Evolutionary conservation across 2,888 invertebrate species (phyloP), one percentile per base, ranked within the genome.

Genomic region (Halictus ligatus): DNA sequence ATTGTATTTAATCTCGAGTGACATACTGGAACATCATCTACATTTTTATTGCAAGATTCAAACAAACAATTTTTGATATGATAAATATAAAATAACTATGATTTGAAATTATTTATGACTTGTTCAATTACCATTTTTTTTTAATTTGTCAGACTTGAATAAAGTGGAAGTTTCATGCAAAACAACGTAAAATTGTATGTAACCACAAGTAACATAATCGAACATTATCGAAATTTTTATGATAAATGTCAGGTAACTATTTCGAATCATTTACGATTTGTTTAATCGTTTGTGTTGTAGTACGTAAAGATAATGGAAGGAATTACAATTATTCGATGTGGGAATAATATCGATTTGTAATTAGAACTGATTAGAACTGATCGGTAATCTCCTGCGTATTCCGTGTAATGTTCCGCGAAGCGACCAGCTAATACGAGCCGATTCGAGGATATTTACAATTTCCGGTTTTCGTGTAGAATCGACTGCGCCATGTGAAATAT

Each of bases 391-490:
- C 29, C 73, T n/a, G 0, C 54, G 35, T 58, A 4, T 54, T 29
- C 58, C 54, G 40, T 50, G 15, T 48, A 64, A 69, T 69, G 40
- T 46, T 8, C 60, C n/a, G 21, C 13, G 15, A 25, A 79, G 43
- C 71, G 29, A 25, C 18, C 46, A 58, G 15, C 21, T 25, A 21
- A 58, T 46, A 67, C 58, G 29, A 40, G 12, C 25, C 58, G 12
- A 25, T 43, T 69, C 46, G 58, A 54, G 54, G 43, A 48, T 54
- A 73, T 73, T 69, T 50, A 73, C 69, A 75, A 83, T 79, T 79
- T 87, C 81, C 87, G 83, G 76, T 46, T 75, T 43, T 54, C 64
- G 50, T 73, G 64, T 35, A 40, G 43, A 74, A 77, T 54, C 79
- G 40, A 71, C 25, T 46, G 35, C 15, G 54, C 74, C 40, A 60